Conservation (phyloP, 2,797 vertebrate species). For the Esox lucius region DNA sequence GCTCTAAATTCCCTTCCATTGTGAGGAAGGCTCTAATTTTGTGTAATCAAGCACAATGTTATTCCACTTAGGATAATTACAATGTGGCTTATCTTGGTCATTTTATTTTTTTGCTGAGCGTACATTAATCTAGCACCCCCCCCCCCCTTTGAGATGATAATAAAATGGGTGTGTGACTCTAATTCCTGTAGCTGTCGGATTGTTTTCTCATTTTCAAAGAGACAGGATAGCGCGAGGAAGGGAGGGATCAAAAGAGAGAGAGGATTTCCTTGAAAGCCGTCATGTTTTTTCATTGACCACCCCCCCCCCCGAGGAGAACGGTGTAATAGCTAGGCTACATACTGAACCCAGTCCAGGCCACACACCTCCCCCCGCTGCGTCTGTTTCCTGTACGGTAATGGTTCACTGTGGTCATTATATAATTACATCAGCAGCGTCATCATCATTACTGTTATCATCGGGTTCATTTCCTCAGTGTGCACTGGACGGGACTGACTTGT, state of each 20-base stretch:
- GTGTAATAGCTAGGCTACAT: neutral
- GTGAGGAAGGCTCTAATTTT: too few relatives aligned
- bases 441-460: conserved; percentile 16
- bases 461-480: neutral
- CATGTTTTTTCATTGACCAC: conserved; percentile 47
- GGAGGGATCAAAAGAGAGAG: neutral
- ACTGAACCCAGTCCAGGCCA: neutral
- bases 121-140: neutral
- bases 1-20: too few relatives aligned
- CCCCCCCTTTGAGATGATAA: conserved; percentile 3
- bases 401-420: neutral
- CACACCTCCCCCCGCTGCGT: neutral
- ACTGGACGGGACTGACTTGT: too few relatives aligned
- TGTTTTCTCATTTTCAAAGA: conserved; percentile 6
- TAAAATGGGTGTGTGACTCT: neutral
- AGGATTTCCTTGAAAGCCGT: conserved; percentile 49
- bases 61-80: too few relatives aligned
- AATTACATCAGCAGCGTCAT: neutral
- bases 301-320: conserved; percentile 46
- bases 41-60: too few relatives aligned
- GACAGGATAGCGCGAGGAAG: neutral
- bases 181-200: conserved; percentile 4
- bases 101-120: too few relatives aligned
- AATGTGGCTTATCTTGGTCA: too few relatives aligned
- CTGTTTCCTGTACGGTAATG: neutral